Evolutionary conservation across 1,140 invertebrate species (phyloP), one percentile per base, ranked within the genome.

Genomic region (Macrocentrus cingulum): DNA sequence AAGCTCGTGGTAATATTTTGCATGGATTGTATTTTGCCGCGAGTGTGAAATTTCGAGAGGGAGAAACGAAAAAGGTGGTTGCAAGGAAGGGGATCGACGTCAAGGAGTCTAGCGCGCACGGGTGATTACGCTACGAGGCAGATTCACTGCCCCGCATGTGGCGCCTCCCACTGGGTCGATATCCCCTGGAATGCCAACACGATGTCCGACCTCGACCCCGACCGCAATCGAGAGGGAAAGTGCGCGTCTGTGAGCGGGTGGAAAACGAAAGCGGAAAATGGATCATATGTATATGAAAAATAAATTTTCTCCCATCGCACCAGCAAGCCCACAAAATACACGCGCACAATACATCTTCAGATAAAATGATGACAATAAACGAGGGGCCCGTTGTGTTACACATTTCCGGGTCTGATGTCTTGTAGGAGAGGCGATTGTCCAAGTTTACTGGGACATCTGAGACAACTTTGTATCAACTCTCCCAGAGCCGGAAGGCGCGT

Each of bases 161-260:
- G 49, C 20, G 45, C 52, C 36, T 60, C 53, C 50, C 29, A 20
- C 41, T 44, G 54, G 45, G 50, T 60, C 51, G 58, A 61, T 65
- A 59, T 56, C 34, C 59, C 32, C 64, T 55, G 22, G 48, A 46
- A 48, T 46, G 49, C 29, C 23, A 51, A 25, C 20, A 16, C 39
- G 37, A 45, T 42, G 18, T 37, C 25, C 50, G 56, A 55, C 56
- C 51, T 42, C 60, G 58, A 63, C 59, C 58, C 37, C 61, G 50
- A 62, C 46, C 58, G 61, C 59, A 59, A 64, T 41, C 55, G 65
- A 68, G 49, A 66, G 63, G 56, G 61, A 59, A 56, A 56, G 54
- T 55, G 8, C 41, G n/a, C n/a, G n/a, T n/a, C 34, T 37, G 32
- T 46, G 19, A 9, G 18, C 16, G 49, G 57, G 49, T 19, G 25